Evolutionary conservation across 2,888 invertebrate genomes (phyloP).

Genomic region (Chrysolina oricalcia): DNA sequence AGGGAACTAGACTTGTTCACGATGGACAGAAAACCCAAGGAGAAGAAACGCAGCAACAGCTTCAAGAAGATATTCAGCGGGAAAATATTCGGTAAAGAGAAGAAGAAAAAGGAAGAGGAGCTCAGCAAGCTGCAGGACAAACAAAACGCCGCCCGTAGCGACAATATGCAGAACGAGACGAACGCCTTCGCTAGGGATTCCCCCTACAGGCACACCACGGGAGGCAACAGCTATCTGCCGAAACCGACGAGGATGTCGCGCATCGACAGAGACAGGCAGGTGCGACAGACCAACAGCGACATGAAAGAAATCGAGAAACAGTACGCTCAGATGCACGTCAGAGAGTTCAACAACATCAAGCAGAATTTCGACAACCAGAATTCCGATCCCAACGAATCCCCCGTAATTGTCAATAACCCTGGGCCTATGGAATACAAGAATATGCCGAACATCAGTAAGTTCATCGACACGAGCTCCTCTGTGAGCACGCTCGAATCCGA

Average conservation of each 20-base stretch:
- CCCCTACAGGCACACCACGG: constrained; percentile 61
- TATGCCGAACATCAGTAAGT: constrained; percentile 60
- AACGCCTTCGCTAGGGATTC: constrained; percentile 62
- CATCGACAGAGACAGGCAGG: constrained; percentile 47
- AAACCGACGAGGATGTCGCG: constrained; percentile 44
- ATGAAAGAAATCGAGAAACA: constrained; percentile 59
- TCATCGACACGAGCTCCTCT: constrained; percentile 69
- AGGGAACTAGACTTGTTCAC: constrained; percentile 64
- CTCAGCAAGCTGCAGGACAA: constrained; percentile 59
- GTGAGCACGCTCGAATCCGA: constrained; percentile 68
- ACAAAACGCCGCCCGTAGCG: constrained; percentile 56
- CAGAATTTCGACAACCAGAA: constrained; percentile 59
- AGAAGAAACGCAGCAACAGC: constrained; percentile 68
- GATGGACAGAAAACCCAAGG: constrained; percentile 64
- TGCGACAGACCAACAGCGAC: constrained; percentile 35
- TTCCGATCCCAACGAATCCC: constrained; percentile 44
- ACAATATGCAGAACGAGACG: constrained; percentile 68
- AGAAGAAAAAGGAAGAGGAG: constrained; percentile 70
- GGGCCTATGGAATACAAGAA: constrained; percentile 61
- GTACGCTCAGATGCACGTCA: constrained; percentile 65
- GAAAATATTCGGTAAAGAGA: constrained; percentile 65
- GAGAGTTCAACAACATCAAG: constrained; percentile 63
- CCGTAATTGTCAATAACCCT: constrained; percentile 50
- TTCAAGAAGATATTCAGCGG: constrained; percentile 66
- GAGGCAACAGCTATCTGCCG: constrained; percentile 42